Conservation (phyloP, 2,113 vertebrate genomes). For the Myrmecophaga tridactyla region DNA sequence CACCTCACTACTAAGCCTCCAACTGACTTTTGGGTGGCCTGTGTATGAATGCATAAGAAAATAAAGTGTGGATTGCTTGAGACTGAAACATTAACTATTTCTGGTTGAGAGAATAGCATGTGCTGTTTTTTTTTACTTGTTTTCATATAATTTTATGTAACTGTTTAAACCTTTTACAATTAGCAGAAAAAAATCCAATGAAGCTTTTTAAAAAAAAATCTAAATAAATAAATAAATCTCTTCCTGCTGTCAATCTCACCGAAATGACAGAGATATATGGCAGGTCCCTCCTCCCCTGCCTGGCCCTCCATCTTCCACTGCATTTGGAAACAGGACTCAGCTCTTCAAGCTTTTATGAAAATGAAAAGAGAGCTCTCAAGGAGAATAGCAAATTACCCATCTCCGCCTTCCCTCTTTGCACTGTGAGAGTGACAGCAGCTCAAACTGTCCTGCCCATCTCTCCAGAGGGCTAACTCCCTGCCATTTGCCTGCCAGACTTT, state of each 20-base stretch:
- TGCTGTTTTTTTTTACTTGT: conserved; percentile 16
- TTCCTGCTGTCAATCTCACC: neutral
- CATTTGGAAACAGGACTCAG: conserved; percentile 42
- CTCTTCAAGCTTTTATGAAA: neutral
- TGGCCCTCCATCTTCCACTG: neutral
- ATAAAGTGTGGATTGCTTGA: neutral
- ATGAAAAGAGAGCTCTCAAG: neutral
- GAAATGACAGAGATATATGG: neutral
- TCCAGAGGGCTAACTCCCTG: neutral
- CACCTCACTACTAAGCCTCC: neutral
- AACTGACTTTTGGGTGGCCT: neutral
- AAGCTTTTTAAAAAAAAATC: neutral
- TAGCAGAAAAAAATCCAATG: neutral
- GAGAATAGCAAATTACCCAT: neutral
- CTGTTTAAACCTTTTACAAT: neutral
- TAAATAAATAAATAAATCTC: neutral
- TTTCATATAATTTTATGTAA: neutral
- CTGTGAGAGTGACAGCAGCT: neutral
- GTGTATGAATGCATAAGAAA: neutral
- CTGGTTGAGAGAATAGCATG: neutral
- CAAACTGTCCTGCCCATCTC: neutral
- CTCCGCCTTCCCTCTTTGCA: neutral
- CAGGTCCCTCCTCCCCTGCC: neutral
- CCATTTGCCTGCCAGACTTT: neutral
- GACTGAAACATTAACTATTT: neutral